Evolutionary conservation across 2,113 vertebrate species (phyloP), one percentile per base, ranked within the genome.

Genomic region (Lamprologus speciosus): DNA sequence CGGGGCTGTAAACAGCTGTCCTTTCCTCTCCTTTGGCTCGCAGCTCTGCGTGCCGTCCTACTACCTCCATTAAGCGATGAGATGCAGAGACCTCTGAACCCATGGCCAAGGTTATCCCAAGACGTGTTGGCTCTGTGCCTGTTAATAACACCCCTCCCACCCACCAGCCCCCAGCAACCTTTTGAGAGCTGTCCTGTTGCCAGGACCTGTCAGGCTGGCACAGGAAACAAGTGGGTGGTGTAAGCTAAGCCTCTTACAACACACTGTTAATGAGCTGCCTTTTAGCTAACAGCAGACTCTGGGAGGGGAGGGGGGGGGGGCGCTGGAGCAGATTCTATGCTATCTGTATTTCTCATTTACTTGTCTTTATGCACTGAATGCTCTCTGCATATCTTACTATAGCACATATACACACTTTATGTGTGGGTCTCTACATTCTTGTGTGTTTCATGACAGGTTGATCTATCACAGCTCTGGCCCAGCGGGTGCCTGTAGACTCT

Each of bases 61-160:
- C 86, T 84, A 68, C 82, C 88, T 92, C 84, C 92, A 95, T 96
- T 93, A 95, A 94, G 94, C 84, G 95, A 93, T 96, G 93, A 96
- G 93, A 96, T 92, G 94, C 92, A 93, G 91, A 89, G 91, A 96
- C 95, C 92, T 91, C 92, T 96, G 96, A 96, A 95, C 96, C 92
- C 81, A 89, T 94, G 80, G 95, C 91, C 92, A 94, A 95, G 93
- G 92, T 95, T 93, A 90, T 93, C 91, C 90, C 63, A 82, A 90
- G 85, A 91, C 83, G 84, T 88, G 85, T 92, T 94, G 95, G 95
- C 92, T 83, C 58, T 21, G 4, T 85, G 92, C 95, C 92, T 54
- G 73, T 91, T 93, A 92, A 94, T 91, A 94, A 91, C 91, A 50
- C 73, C 82, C 28, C 82, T 45, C 70, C 19, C 31, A 79, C 14